These are phyloP conservation scores for Schizothorax lantsangensis DNA, from an alignment of 2,797 vertebrate genomes.

Conservation along the genomic window DNA sequence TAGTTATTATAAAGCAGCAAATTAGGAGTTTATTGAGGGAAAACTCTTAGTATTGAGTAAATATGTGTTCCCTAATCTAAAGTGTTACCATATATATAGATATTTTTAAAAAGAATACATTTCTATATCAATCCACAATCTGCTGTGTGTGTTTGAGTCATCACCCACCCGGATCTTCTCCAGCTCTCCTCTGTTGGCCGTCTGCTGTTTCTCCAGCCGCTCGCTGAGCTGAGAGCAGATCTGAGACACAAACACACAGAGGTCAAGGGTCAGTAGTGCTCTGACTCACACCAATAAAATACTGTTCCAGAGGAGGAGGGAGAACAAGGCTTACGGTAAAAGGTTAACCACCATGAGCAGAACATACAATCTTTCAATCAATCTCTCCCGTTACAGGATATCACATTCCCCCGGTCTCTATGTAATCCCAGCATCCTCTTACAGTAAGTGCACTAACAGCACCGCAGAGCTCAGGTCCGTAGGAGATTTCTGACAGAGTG, in stretches of 20 bases:
- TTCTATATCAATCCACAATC: neutral
- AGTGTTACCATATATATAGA: neutral
- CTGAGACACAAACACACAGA: constrained; percentile 72
- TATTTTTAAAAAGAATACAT: neutral
- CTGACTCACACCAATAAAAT: neutral
- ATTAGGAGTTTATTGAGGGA: neutral
- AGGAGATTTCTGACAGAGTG: constrained; percentile 6
- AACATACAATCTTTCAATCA: constrained; percentile 1
- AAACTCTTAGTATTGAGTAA: neutral
- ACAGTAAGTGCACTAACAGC: constrained; percentile 52
- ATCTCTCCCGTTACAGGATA: neutral
- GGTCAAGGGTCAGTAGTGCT: constrained; percentile 10
- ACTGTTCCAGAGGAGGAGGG: neutral
- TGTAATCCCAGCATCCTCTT: constrained; percentile 60
- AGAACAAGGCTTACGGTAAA: neutral
- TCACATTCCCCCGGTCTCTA: neutral
- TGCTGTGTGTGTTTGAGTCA: neutral
- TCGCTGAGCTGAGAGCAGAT: constrained; percentile 99
- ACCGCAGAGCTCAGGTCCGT: constrained; percentile 25
- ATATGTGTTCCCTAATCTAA: neutral
- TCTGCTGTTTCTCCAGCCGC: constrained; percentile 96
- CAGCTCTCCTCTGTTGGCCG: constrained; percentile 90
- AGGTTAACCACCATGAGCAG: neutral
- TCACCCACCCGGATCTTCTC: constrained; percentile 95
- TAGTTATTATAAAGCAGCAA: neutral